Percentiles rank a stretch among this genome's conserved stretches.
phyloP scores from a whole-genome alignment of 2,113 vertebrate species.

The Nesospiza acunhae region DNA sequence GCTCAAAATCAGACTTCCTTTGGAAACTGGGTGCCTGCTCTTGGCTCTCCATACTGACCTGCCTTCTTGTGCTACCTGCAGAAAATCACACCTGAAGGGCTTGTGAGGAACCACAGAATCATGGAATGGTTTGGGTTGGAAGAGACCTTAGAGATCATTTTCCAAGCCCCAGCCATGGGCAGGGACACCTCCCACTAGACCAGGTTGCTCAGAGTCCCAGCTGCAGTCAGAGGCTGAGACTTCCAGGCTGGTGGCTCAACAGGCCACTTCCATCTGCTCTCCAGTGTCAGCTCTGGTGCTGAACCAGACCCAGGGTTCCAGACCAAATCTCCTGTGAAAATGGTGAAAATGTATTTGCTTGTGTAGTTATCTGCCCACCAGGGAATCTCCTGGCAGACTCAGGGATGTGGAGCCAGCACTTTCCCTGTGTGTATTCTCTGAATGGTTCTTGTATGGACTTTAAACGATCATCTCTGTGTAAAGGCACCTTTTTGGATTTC shows the following conservation, averaged over 20 bases:
- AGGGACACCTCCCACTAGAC: neutral
- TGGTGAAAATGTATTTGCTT: neutral
- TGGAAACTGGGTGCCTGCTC: neutral
- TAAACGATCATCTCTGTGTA: accelerated
- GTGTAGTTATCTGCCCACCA: neutral
- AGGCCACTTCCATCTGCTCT: neutral
- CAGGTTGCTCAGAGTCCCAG: neutral
- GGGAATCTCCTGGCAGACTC: neutral
- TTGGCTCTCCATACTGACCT: neutral
- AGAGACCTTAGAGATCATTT: neutral
- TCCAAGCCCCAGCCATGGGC: neutral
- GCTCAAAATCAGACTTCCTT: neutral
- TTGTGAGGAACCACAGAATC: neutral
- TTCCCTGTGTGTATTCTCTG: neutral
- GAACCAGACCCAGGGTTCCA: neutral
- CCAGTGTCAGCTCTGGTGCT: neutral
- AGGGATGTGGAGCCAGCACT: neutral
- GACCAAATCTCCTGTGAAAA: neutral
- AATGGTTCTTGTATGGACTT: neutral
- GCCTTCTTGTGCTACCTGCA: accelerated
- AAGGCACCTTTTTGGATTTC: neutral
- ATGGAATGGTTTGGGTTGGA: neutral
- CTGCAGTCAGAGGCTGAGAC: neutral
- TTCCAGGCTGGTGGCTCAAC: neutral
- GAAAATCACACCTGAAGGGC: neutral